A percentile compares a stretch with the other conserved stretches of the same genome.
Conservation (phyloP, 2,888 invertebrate genomes). For the Harpagoxenus sublaevis region DNA sequence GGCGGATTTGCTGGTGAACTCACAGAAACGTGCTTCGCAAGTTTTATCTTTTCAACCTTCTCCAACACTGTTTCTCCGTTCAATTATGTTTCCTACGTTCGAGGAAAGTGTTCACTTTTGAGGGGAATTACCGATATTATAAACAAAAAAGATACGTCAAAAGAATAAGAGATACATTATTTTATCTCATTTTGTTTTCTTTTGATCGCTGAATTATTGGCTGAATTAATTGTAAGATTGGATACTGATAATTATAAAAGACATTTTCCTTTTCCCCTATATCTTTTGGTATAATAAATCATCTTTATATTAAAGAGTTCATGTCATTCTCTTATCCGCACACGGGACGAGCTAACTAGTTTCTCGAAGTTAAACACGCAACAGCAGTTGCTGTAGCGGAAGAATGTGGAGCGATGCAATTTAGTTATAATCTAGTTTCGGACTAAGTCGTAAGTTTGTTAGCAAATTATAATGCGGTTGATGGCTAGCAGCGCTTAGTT, state of each 20-base stretch:
- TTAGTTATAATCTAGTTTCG: constrained; percentile 54
- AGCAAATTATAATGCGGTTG: constrained; percentile 44
- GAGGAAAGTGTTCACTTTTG: background rate
- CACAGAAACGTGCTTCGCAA: constrained; percentile 47
- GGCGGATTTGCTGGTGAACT: constrained; percentile 39
- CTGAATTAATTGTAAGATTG: background rate
- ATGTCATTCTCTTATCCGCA: constrained; percentile 5
- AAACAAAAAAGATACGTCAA: background rate
- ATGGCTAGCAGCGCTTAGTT: constrained; percentile 33
- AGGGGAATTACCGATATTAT: background rate
- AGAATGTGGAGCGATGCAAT: constrained; percentile 50
- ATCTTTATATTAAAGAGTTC: background rate
- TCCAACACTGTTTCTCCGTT: constrained; percentile 1
- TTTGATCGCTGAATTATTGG: background rate
- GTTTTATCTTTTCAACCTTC: background rate
- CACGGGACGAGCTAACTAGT: constrained; percentile 24
- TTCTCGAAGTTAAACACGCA: constrained; percentile 42
- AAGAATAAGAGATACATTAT: too few species aligned
- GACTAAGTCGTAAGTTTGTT: constrained; percentile 48
- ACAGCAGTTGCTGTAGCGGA: constrained; percentile 44
- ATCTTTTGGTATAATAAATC: background rate
- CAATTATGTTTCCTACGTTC: background rate
- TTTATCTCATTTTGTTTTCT: background rate
- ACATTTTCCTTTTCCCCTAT: background rate
- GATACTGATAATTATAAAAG: background rate